Conservation (phyloP, 2,888 invertebrate species). For the Thumatha senex region DNA sequence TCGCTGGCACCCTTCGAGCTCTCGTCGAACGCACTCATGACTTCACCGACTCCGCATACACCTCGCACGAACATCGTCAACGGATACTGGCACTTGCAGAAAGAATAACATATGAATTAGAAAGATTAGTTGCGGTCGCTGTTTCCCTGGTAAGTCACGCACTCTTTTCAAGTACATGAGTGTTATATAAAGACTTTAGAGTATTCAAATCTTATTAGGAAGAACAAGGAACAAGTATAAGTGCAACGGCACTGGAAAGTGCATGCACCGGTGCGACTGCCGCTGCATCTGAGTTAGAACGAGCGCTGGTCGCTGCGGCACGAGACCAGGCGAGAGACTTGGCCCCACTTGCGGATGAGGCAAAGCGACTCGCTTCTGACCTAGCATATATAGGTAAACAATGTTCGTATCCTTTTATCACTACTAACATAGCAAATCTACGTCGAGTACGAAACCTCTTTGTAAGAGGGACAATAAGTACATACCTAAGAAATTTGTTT, state of each 20-base stretch:
- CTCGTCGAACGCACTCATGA: constrained; percentile 98
- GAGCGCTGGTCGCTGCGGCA: constrained; percentile 88
- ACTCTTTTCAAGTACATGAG: neutral
- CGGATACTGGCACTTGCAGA: constrained; percentile 96
- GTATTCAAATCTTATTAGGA: constrained; percentile 50
- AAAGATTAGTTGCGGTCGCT: constrained; percentile 93
- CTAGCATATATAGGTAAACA: constrained; percentile 79
- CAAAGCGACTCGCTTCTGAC: constrained; percentile 73
- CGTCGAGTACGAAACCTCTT: constrained; percentile 2
- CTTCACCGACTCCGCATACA: constrained; percentile 99
- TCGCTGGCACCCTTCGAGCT: constrained; percentile 93
- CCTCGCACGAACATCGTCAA: constrained; percentile 98
- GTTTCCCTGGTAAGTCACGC: constrained; percentile 87
- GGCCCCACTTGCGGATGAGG: constrained; percentile 73
- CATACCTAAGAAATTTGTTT: constrained; percentile 1
- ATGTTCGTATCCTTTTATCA: constrained; percentile 15
- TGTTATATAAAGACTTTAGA: constrained; percentile 12
- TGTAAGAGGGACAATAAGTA: neutral
- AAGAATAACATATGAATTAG: constrained; percentile 94
- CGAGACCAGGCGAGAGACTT: constrained; percentile 75
- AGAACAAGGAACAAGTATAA: constrained; percentile 66
- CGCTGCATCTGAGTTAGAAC: constrained; percentile 93
- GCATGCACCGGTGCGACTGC: constrained; percentile 88
- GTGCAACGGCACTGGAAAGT: constrained; percentile 78
- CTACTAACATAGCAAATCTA: constrained; percentile 2